Percentiles rank a stretch among this genome's conserved stretches.
Evolutionary conservation across 1,140 invertebrate genomes (phyloP).

Genomic region (Trichoplusia ni): DNA sequence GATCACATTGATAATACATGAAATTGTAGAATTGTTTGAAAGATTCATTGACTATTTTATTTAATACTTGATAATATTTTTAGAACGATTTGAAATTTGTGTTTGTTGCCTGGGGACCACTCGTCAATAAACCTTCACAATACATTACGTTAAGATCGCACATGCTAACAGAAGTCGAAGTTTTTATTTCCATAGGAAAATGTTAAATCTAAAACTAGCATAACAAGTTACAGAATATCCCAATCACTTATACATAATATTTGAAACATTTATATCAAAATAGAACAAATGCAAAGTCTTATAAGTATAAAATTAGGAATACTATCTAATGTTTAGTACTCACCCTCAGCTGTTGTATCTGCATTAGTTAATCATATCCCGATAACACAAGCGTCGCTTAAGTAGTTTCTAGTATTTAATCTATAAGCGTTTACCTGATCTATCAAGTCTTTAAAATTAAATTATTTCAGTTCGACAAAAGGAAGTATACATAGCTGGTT

Average conservation of each 20-base stretch:
- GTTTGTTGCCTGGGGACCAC: neutral
- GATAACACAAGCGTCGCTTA: no score
- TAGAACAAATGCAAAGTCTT: conserved; percentile 38
- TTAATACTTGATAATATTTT: no score
- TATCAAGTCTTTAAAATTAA: no score
- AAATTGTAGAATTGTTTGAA: neutral
- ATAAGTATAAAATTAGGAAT: conserved; percentile 26
- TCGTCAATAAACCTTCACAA: conserved; percentile 15
- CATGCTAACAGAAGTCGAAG: conserved; percentile 19
- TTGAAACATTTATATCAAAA: conserved; percentile 23
- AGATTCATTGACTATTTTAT: no score
- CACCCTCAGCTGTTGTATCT: neutral
- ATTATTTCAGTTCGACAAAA: neutral
- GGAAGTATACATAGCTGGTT: neutral
- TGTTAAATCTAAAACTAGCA: conserved; percentile 47
- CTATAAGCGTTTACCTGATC: no score
- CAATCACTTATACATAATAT: conserved; percentile 30
- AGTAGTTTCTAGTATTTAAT: no score
- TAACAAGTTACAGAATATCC: conserved; percentile 47
- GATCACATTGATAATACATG: neutral
- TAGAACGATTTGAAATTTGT: neutral
- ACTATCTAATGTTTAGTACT: conserved; percentile 21
- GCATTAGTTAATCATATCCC: neutral
- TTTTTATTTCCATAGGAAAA: conserved; percentile 54
- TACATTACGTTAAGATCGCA: neutral